A percentile compares a stretch with the other conserved stretches of the same genome.
Conservation (phyloP, 2,888 invertebrate genomes). For the Trachelus tabidus region DNA sequence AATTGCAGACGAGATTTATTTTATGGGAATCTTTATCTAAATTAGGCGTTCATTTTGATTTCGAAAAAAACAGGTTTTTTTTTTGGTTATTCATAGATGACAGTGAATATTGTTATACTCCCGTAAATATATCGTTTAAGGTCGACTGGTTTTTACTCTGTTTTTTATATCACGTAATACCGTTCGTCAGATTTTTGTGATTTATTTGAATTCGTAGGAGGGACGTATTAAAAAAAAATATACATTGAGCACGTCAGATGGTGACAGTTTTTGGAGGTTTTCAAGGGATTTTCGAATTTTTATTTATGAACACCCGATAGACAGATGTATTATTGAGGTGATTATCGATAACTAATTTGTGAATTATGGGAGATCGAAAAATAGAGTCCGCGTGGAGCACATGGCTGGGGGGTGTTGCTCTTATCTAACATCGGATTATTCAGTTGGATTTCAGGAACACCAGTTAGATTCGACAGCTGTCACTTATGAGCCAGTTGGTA, state of each 20-base stretch:
- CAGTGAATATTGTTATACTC: no score
- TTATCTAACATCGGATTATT: not conserved
- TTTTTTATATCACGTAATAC: not conserved
- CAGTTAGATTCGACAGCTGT: not conserved
- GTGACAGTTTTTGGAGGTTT: not conserved
- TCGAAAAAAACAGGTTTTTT: not conserved
- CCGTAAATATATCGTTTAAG: not conserved
- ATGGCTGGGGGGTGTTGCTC: not conserved
- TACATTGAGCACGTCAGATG: no score
- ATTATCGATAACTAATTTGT: no score
- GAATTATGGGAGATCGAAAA: no score
- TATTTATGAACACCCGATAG: no score
- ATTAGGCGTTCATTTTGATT: not conserved
- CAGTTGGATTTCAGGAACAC: not conserved
- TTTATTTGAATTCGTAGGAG: not conserved
- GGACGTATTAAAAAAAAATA: not conserved
- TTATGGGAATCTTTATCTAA: not conserved
- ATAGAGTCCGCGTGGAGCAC: not conserved
- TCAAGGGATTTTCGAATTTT: no score
- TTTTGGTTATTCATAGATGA: not conserved
- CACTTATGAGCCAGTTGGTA: not conserved
- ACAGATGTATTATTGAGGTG: no score
- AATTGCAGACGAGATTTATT: not conserved
- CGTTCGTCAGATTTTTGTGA: no score
- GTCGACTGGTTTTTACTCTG: not conserved